Evolutionary conservation across 2,113 vertebrate species (phyloP), one percentile per base, ranked within the genome.

Genomic region (Pardalotus punctatus): DNA sequence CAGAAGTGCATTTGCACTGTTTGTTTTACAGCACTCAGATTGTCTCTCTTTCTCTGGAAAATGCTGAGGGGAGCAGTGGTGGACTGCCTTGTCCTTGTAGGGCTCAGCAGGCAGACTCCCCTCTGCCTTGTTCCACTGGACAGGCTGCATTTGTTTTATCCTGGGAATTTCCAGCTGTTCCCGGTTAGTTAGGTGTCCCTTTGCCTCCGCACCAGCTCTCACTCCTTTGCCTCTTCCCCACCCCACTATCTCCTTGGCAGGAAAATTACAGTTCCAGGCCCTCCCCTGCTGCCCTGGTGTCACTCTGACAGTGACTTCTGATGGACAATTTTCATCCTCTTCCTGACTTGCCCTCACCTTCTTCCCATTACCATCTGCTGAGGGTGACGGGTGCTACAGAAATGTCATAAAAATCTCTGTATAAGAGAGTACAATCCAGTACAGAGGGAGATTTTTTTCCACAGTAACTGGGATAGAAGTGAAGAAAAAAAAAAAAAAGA

Each of bases 1-100:
- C n/a, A 20, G 11, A 53, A 58, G 28, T 38, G 27, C 4, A 2
- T 80, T 82, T 82, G 62, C 21, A 17, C 38, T 35, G 3, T 2
- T 5, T 35, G 16, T 78, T 94, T 74, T 71, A 54, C 4, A 10
- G 66, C 45, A 45, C 36, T 84, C 57, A 28, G 35, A 4, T 12
- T 28, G 9, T 24, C 22, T 54, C 11, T 31, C 53, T 40, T 60
- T 9, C 62, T 53, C n/a, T 64, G 53, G 36, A n/a, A 81, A 81
- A 36, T 0, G 3, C 22, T 65, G 14, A 28, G 21, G 36, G 11
- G 45, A 29, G 16, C 27, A 8, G 1, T 54, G 29, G 38, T 77
- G 84, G 50, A 24, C 28, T 4, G 1, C 43, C 43, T 66, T 35
- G 16, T 17, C 51, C 29, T 71, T 22, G 22, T 18, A 69, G 74